These are phyloP conservation scores for Aporophyla lueneburgensis DNA, from an alignment of 2,888 invertebrate species.

Conservation along the genomic window DNA sequence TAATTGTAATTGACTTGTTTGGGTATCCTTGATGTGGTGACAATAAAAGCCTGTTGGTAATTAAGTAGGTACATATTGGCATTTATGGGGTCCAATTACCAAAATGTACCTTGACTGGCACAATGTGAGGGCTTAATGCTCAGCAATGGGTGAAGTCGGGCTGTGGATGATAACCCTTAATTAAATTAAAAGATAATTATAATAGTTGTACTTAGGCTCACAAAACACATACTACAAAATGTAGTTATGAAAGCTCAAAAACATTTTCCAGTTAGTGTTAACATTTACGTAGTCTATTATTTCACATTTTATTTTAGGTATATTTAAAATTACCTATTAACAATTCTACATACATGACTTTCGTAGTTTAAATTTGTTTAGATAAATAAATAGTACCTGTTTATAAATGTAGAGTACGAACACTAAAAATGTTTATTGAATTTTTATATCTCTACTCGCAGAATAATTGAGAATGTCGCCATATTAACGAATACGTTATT, in stretches of 20 bases:
- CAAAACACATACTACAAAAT: background rate
- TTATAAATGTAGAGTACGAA: slow-evolving; percentile 18
- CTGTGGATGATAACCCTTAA: no score
- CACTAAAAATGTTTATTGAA: slow-evolving; percentile 19
- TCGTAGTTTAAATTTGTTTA: slow-evolving; percentile 13
- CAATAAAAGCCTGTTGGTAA: background rate
- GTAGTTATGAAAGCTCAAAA: background rate
- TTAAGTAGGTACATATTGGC: background rate
- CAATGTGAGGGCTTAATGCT: no score
- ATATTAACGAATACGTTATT: slow-evolving; percentile 24
- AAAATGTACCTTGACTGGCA: no score
- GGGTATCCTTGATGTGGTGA: background rate
- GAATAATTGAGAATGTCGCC: slow-evolving; percentile 42
- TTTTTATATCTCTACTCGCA: slow-evolving; percentile 22
- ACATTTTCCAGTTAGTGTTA: background rate
- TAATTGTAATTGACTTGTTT: background rate
- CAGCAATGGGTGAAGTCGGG: no score
- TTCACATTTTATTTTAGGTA: background rate
- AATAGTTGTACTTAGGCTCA: no score
- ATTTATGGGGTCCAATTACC: no score
- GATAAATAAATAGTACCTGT: background rate
- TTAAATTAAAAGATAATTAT: background rate
- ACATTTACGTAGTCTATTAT: background rate
- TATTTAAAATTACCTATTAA: background rate
- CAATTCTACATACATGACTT: background rate